Base-by-base conservation (phyloP, 2,888 invertebrate genomes). In the Zhuqinia jingwanae region DNA sequence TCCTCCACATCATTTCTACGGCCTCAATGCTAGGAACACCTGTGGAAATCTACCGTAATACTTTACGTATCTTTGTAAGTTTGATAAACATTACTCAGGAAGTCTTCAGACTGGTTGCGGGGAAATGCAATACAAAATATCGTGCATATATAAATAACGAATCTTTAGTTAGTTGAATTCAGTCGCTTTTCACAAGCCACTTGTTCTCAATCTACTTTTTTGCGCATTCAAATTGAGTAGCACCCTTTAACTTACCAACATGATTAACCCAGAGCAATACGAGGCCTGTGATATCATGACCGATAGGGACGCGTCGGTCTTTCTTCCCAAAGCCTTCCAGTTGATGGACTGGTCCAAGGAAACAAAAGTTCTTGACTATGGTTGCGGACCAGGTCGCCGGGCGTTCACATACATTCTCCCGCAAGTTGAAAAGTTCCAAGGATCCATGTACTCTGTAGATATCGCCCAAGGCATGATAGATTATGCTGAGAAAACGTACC, bases 301-400 rank as follows among this genome's bases (percentile, higher is more conserved):
- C 6, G 75, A 63, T 8, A 60, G 85, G 36, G 89, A 89, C 50
- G 87, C 88, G 2, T 87, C 80, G 5, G 75, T 88, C 50, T 84
- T 85, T n/a, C 79, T 88, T 11, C 81, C 89, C 2, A 58, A 79
- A 13, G 47, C 88, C 11, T 60, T 87, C 8, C 17, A 25, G 1
- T n/a, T 80, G 36, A 89, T 89, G 89, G 47, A 47, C n/a, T 88
- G 83, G 87, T 77, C 65, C 68, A n/a, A 22, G 0, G 27, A 56
- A 15, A 73, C 73, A 0, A 85, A 88, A 60, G 82, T 89, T 47
- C 45, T 90, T 58, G 90, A 90, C 47, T 89, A 89, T 50, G 89
- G 89, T 2, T 89, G 90, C 73, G 90, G 90, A 11, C 87, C 90
- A 20, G 90, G 90, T 13, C 77, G 81, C 15, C 83, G 83, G 0